Percentiles rank a stretch among this genome's conserved stretches.
These are phyloP conservation scores for Lasiurus borealis DNA, from an alignment of 2,113 vertebrate species.

Conservation along the genomic window DNA sequence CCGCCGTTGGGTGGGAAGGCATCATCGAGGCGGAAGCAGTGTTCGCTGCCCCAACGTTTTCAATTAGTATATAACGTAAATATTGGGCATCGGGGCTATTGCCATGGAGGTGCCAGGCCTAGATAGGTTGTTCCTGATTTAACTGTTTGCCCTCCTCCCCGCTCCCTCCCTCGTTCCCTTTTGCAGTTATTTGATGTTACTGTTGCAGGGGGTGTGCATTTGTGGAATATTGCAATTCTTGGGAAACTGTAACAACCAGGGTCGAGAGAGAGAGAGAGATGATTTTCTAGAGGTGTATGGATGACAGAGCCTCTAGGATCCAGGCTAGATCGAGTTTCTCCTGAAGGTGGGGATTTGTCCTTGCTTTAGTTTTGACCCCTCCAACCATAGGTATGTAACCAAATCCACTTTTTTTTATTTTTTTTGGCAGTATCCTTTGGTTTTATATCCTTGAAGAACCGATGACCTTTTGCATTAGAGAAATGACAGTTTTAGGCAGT, in stretches of 20 bases:
- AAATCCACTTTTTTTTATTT: constrained; percentile 82
- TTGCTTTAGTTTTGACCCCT: constrained; percentile 88
- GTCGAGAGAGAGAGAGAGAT: constrained; percentile 56
- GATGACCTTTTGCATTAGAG: constrained; percentile 67
- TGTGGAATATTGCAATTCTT: constrained; percentile 66
- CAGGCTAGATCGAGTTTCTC: constrained; percentile 91
- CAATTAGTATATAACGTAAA: constrained; percentile 19
- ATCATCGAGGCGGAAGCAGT: background rate
- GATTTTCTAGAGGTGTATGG: constrained; percentile 74
- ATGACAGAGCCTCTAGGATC: constrained; percentile 78
- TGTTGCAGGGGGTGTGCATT: constrained; percentile 59
- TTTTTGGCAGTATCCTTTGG: constrained; percentile 57
- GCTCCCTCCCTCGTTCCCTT: background rate
- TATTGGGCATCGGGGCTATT: constrained; percentile 47
- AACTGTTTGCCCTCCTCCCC: background rate
- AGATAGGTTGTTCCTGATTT: background rate
- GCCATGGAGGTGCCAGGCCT: constrained; percentile 35
- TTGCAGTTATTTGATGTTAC: constrained; percentile 67
- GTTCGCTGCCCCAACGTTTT: constrained; percentile 23
- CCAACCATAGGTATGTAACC: constrained; percentile 79
- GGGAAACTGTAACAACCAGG: constrained; percentile 71
- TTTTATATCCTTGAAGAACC: constrained; percentile 75
- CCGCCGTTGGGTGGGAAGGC: background rate
- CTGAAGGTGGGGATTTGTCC: constrained; percentile 92
- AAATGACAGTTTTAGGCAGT: constrained; percentile 49